A percentile compares a stretch with the other conserved stretches of the same genome.
Conservation (phyloP, 1,140 invertebrate species). For the Psix sp. region DNA sequence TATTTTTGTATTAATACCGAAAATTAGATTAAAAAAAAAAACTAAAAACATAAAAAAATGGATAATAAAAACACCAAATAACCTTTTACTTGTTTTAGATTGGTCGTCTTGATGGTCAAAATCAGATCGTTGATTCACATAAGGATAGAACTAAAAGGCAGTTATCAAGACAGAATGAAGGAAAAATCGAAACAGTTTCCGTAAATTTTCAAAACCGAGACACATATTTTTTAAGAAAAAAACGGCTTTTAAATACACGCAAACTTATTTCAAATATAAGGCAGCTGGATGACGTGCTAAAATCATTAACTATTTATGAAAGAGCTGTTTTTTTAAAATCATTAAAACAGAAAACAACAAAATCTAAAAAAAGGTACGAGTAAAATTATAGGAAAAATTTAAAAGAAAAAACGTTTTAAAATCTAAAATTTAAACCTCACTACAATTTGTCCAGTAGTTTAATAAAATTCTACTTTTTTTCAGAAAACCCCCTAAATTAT, state of each 20-base stretch:
- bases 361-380: neutral
- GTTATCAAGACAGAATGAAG: neutral
- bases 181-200: neutral
- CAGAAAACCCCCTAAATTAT: slow-evolving; percentile 32
- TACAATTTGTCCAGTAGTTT: neutral
- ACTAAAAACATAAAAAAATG: too few relatives aligned
- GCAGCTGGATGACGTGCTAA: slow-evolving; percentile 30
- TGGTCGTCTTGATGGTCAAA: too few relatives aligned
- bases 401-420: slow-evolving; percentile 6
- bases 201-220: neutral
- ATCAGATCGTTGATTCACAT: too few relatives aligned
- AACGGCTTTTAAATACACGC: neutral
- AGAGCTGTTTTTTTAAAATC: slow-evolving; percentile 55
- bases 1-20: too few relatives aligned
- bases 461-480: slow-evolving; percentile 14
- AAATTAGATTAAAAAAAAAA: too few relatives aligned
- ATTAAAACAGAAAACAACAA: slow-evolving; percentile 52
- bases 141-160: neutral
- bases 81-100: too few relatives aligned
- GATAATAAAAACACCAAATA: too few relatives aligned
- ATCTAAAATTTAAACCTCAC: too few relatives aligned
- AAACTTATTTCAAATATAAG: neutral
- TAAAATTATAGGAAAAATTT: slow-evolving; percentile 17
- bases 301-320: slow-evolving; percentile 64
- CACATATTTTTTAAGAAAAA: neutral